These are phyloP conservation scores for Grapholita molesta DNA, from an alignment of 1,140 invertebrate genomes.

Conservation along the genomic window DNA sequence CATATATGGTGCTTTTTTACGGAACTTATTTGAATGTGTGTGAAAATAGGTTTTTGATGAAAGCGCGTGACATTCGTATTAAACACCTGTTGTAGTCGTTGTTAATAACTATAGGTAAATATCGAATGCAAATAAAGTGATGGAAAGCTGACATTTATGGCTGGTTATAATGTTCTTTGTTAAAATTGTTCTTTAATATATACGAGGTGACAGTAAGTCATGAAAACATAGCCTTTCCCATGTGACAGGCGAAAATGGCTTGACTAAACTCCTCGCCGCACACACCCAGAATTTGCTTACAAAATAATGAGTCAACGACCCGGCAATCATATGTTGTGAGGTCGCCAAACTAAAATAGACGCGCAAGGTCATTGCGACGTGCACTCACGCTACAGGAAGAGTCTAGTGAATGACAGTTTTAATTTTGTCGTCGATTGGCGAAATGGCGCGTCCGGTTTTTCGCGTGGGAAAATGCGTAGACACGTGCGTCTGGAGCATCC, in stretches of 20 bases:
- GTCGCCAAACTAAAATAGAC: slow-evolving; percentile 41
- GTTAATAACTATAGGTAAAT: too few relatives aligned
- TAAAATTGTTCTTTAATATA: too few relatives aligned
- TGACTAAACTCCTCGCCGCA: slow-evolving; percentile 34
- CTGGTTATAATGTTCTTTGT: too few relatives aligned
- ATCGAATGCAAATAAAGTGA: too few relatives aligned
- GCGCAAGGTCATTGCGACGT: slow-evolving; percentile 37
- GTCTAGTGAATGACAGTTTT: slow-evolving; percentile 38
- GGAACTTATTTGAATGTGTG: too few relatives aligned
- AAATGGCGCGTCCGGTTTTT: background rate
- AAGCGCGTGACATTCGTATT: too few relatives aligned
- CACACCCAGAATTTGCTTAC: slow-evolving; percentile 40
- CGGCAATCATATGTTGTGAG: slow-evolving; percentile 48
- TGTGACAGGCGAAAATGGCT: slow-evolving; percentile 33
- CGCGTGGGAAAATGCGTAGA: background rate
- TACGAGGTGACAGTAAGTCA: too few relatives aligned
- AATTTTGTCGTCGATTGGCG: slow-evolving; percentile 28
- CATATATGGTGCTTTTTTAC: too few relatives aligned
- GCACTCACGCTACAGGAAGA: slow-evolving; percentile 8
- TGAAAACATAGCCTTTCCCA: background rate
- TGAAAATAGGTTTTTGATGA: too few relatives aligned
- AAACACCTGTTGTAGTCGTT: too few relatives aligned
- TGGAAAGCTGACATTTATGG: too few relatives aligned
- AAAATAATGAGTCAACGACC: slow-evolving; percentile 51
- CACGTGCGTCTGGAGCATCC: background rate